Conservation (phyloP, 2,113 vertebrate genomes). For the Hemiscyllium ocellatum region DNA sequence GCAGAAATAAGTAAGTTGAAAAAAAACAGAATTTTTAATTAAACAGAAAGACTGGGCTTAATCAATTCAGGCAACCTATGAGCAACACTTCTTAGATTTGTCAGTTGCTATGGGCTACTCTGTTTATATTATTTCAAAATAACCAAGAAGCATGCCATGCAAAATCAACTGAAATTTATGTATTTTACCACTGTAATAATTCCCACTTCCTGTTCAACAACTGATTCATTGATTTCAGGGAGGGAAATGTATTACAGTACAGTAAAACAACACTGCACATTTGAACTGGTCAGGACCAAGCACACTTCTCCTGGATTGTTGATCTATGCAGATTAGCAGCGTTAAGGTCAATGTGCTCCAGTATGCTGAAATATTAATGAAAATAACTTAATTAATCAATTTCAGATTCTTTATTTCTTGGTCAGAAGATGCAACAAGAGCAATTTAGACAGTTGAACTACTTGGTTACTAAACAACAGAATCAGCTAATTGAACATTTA, state of each 20-base stretch:
- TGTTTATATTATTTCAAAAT: not conserved
- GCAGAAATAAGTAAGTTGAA: not conserved
- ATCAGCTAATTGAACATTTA: not conserved
- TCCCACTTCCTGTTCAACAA: not conserved
- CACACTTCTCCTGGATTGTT: not conserved
- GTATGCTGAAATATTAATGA: not conserved
- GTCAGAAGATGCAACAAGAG: not conserved
- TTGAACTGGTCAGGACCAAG: not conserved
- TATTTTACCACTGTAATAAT: not conserved
- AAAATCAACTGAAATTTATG: not conserved
- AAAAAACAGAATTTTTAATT: not conserved
- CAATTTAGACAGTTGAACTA: not conserved
- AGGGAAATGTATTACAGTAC: no score
- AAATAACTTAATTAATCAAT: conserved; percentile 7
- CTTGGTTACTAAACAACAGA: not conserved
- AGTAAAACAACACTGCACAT: not conserved
- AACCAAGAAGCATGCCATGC: not conserved
- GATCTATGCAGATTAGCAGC: not conserved
- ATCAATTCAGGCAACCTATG: not conserved
- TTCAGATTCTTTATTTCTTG: not conserved
- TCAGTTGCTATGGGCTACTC: not conserved
- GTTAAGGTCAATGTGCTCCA: not conserved
- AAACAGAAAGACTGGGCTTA: not conserved
- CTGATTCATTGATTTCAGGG: not conserved
- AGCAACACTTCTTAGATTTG: not conserved